These are phyloP conservation scores for Cichlasoma orientale DNA, from an alignment of 2,797 vertebrate genomes.

Conservation along the genomic window DNA sequence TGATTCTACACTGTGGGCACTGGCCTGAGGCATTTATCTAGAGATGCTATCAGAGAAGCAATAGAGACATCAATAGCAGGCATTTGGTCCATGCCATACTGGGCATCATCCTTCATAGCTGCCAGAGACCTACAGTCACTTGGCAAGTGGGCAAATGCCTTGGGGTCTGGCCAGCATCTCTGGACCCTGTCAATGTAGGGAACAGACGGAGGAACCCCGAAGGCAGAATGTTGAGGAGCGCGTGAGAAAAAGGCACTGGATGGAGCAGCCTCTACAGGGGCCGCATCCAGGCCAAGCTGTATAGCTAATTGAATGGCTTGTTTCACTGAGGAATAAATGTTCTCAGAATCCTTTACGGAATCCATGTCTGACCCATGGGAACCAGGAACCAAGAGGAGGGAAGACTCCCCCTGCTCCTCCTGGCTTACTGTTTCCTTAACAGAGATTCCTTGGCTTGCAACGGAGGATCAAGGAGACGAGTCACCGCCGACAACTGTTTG, in stretches of 20 bases:
- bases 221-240: not conserved
- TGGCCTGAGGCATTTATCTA: not conserved
- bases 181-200: not conserved
- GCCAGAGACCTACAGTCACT: not conserved
- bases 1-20: not conserved
- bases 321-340: not conserved
- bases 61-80: not conserved
- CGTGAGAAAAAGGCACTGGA: not conserved
- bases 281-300: not conserved
- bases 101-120: not conserved
- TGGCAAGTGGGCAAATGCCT: not conserved
- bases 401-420: not conserved
- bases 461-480: not conserved
- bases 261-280: not conserved
- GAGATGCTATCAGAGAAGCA: not conserved
- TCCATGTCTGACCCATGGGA: not conserved
- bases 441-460: not conserved
- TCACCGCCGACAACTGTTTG: not conserved
- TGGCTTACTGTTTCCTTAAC: not conserved
- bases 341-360: not conserved
- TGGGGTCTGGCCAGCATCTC: not conserved
- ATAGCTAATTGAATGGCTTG: not conserved
- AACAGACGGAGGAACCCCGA: not conserved
- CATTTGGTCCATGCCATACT: not conserved
- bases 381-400: not conserved